Evolutionary conservation across 1,140 invertebrate species (phyloP).

Genomic region (Neodiprion fabricii): DNA sequence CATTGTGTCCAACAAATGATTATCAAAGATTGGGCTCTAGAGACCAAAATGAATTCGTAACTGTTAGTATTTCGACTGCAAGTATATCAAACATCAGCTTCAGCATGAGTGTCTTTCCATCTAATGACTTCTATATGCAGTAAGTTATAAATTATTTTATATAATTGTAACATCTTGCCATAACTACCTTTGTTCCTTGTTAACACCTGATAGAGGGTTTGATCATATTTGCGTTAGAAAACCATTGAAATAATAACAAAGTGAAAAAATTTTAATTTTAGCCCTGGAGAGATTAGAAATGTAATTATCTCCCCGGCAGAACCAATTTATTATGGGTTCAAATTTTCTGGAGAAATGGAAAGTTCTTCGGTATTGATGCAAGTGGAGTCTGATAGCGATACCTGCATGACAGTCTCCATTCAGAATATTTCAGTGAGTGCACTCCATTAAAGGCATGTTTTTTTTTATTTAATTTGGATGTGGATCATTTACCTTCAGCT

Average conservation of each 20-base stretch:
- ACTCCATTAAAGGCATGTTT: background rate
- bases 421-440: conserved; percentile 65
- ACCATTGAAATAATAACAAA: conserved; percentile 2
- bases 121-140: conserved; percentile 59
- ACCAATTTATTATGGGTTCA: conserved; percentile 66
- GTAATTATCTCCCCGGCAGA: conserved; percentile 55
- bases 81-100: conserved; percentile 50
- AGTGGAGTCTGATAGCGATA: conserved; percentile 61
- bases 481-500: no score
- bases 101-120: conserved; percentile 48
- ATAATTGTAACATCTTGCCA: background rate
- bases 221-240: no score
- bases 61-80: conserved; percentile 63
- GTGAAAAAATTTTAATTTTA: conserved; percentile 24
- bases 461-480: background rate
- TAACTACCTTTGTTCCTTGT: no score
- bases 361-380: conserved; percentile 64
- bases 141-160: conserved; percentile 33
- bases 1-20: conserved; percentile 61
- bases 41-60: conserved; percentile 48
- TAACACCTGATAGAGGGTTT: no score
- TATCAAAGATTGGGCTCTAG: conserved; percentile 30
- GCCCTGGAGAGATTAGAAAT: conserved; percentile 30
- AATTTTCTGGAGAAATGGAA: conserved; percentile 56
- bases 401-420: conserved; percentile 70